Evolutionary conservation across 2,888 invertebrate genomes (phyloP).

Genomic region (Actias luna): DNA sequence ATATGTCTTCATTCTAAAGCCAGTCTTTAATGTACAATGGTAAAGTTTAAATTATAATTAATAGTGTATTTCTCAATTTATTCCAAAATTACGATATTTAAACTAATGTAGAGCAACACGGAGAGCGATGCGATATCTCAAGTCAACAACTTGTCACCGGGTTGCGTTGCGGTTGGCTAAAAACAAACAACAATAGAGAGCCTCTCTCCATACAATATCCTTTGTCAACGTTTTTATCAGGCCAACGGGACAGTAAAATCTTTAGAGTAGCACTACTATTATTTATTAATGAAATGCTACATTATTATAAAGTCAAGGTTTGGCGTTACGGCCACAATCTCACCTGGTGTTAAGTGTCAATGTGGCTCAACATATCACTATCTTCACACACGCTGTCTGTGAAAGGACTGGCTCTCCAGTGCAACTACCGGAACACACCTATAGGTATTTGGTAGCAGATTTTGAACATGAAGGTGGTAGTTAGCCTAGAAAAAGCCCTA

Average conservation of each 20-base stretch:
- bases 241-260: slow-evolving; percentile 44
- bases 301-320: no score
- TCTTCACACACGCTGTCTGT: no score
- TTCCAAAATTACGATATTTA: not conserved
- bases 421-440: no score
- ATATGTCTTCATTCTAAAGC: not conserved
- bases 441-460: no score
- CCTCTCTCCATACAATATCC: slow-evolving; percentile 77
- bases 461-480: no score
- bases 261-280: slow-evolving; percentile 30
- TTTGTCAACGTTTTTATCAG: slow-evolving; percentile 79
- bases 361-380: no score
- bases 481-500: no score
- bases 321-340: no score
- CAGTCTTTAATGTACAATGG: not conserved
- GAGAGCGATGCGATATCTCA: slow-evolving; percentile 30
- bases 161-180: slow-evolving; percentile 63
- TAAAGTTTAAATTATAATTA: not conserved
- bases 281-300: not conserved
- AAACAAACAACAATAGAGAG: slow-evolving; percentile 75
- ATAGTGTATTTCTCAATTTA: not conserved
- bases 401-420: no score
- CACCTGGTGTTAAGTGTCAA: no score
- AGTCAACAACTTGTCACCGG: slow-evolving; percentile 77
- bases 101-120: slow-evolving; percentile 50